Base-by-base conservation (phyloP, 2,797 vertebrate genomes). In the Sebastiscus albofasciatus region DNA sequence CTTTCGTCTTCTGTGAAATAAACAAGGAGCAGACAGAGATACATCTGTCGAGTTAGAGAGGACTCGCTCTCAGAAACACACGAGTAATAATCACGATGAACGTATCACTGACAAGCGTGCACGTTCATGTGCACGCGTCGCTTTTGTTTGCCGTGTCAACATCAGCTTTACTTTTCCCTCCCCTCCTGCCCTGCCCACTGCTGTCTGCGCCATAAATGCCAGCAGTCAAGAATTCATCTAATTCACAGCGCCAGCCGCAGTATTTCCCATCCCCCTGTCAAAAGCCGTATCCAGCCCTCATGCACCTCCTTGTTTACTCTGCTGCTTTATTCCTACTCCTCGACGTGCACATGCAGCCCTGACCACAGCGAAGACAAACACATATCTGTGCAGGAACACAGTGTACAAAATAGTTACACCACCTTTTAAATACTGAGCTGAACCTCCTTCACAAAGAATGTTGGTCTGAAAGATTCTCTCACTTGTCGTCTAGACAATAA, bases 251-350 rank as follows among this genome's bases (percentile, higher is more conserved):
- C 74, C 72, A 84, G 79, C 83, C 71, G 34, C 84, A 79, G 90
- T 83, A 87, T 91, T 90, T 92, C 90, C 90, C 91, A 85, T 86
- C 86, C 89, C 72, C 87, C 86, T 89, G 88, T 89, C 82, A 91
- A 77, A 84, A 87, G 82, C 86, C 16, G 4, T 20, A 76, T 68
- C 72, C 85, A 86, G 80, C 72, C 75, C 75, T 60, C 82, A 8
- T 75, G 75, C 86, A 64, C 75, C 73, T 83, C 84, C 79, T 61
- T 90, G 86, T 91, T 91, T 86, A 90, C 85, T 79, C 84, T 81
- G 49, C 79, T 78, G 67, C 85, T 81, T 90, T 81, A 75, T 86
- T 81, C 77, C 67, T 71, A 79, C 71, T 84, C 56, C 54, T 83
- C 8, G 8, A 42, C 11, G 13, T 72, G 26, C 75, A 80, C 84